Evolutionary conservation across 2,797 vertebrate species (phyloP).

Genomic region (Pangasius mekongensis): DNA sequence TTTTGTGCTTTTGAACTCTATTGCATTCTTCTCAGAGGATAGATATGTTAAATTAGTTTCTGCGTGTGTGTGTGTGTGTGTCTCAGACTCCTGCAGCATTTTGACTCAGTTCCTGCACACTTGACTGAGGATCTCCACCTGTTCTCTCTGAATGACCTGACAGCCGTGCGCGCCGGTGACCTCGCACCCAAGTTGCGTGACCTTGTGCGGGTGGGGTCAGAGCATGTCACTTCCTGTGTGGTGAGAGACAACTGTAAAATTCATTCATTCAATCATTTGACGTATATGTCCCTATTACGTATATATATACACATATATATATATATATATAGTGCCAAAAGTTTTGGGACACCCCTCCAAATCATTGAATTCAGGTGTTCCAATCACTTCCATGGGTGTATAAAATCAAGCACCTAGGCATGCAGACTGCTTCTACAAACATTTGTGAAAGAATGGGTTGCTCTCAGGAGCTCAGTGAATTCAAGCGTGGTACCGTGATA

Average conservation of each 20-base stretch:
- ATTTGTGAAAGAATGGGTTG: no score
- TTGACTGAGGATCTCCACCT: slow-evolving; percentile 96
- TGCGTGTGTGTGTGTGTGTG: background rate
- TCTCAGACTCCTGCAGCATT: slow-evolving; percentile 85
- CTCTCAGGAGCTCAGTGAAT: no score
- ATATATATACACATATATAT: no score
- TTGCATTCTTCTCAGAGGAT: background rate
- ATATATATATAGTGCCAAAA: no score
- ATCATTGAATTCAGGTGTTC: no score
- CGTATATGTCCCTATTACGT: background rate
- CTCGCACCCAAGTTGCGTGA: slow-evolving; percentile 83
- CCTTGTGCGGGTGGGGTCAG: slow-evolving; percentile 83
- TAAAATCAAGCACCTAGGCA: no score
- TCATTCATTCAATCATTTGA: background rate
- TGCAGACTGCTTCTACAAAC: no score
- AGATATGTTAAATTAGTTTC: background rate
- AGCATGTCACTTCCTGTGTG: slow-evolving; percentile 86
- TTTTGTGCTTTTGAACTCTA: background rate
- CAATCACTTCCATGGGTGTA: no score
- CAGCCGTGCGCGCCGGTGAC: slow-evolving; percentile 84
- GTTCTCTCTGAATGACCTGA: slow-evolving; percentile 89
- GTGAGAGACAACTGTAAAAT: slow-evolving; percentile 65
- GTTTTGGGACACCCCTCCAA: no score
- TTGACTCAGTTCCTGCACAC: slow-evolving; percentile 88
- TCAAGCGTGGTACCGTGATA: no score